These are phyloP conservation scores for Ganaspis sp. DNA, from an alignment of 1,140 invertebrate species.

Conservation along the genomic window DNA sequence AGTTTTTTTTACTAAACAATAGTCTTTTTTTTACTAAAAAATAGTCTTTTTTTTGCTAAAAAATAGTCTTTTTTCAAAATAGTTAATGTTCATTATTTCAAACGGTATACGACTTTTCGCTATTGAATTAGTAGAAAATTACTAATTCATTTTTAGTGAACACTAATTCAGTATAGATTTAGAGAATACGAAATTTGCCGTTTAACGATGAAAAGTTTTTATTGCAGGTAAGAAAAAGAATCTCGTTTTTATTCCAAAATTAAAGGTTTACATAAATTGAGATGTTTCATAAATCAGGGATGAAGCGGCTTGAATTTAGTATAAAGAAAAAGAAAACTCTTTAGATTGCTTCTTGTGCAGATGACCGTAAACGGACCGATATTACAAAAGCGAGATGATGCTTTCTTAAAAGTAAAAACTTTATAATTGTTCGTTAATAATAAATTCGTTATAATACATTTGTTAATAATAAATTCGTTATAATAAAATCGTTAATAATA, in stretches of 20 bases:
- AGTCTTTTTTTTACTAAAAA: too few species aligned
- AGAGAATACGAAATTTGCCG: too few species aligned
- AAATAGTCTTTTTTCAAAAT: too few species aligned
- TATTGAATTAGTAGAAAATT: too few species aligned
- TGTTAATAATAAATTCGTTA: conserved; percentile 34
- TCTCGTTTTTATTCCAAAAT: background rate
- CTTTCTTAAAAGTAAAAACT: conserved; percentile 25
- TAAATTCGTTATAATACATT: conserved; percentile 42
- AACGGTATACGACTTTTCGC: too few species aligned
- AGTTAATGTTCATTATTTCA: too few species aligned
- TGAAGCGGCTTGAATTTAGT: conserved; percentile 47
- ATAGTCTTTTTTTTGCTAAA: too few species aligned
- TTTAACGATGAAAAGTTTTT: too few species aligned
- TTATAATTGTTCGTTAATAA: background rate
- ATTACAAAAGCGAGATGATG: conserved; percentile 29
- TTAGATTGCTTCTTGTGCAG: conserved; percentile 62
- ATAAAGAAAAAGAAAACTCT: conserved; percentile 54
- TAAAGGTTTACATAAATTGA: background rate
- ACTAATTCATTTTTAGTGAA: too few species aligned
- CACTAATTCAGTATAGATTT: too few species aligned
- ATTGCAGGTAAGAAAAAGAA: background rate
- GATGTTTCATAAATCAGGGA: background rate
- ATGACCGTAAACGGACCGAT: conserved; percentile 57
- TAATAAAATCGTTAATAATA: too few species aligned
- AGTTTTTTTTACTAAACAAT: too few species aligned